Conservation (phyloP, 2,888 invertebrate species). For the Saturnia pavonia region DNA sequence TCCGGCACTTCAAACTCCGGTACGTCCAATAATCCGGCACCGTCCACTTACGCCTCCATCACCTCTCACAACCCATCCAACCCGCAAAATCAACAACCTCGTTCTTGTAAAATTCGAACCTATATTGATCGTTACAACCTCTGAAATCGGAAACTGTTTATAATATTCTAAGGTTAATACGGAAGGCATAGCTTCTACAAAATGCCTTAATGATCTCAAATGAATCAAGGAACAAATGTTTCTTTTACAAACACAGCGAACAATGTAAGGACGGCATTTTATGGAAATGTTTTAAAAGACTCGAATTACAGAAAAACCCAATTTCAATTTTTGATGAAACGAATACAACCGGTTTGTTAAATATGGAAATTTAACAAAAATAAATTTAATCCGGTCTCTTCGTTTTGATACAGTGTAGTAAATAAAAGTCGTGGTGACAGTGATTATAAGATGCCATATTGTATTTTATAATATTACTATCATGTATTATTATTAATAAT, state of each 20-base stretch:
- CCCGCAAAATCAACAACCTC: too few species aligned
- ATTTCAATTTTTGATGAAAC: conserved; percentile 15
- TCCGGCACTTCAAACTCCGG: too few species aligned
- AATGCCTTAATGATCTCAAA: neutral
- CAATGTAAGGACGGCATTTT: neutral
- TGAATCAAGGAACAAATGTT: neutral
- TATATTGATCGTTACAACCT: too few species aligned
- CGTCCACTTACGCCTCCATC: too few species aligned
- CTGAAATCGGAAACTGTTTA: too few species aligned
- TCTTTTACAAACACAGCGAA: conserved; percentile 3
- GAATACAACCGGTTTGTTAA: conserved; percentile 3
- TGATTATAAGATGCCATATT: neutral
- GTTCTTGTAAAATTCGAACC: too few species aligned
- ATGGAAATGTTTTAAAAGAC: neutral
- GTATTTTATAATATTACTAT: too few species aligned
- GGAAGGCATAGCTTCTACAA: neutral
- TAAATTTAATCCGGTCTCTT: conserved; percentile 1
- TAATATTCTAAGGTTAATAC: neutral
- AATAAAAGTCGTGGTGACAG: neutral
- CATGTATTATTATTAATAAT: too few species aligned
- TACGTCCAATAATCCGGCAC: too few species aligned
- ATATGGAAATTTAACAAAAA: conserved; percentile 5
- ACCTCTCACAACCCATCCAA: too few species aligned
- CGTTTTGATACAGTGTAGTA: neutral
- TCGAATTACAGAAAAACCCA: neutral